Base-by-base conservation (phyloP, 2,888 invertebrate genomes). In the Furcula furcula region DNA sequence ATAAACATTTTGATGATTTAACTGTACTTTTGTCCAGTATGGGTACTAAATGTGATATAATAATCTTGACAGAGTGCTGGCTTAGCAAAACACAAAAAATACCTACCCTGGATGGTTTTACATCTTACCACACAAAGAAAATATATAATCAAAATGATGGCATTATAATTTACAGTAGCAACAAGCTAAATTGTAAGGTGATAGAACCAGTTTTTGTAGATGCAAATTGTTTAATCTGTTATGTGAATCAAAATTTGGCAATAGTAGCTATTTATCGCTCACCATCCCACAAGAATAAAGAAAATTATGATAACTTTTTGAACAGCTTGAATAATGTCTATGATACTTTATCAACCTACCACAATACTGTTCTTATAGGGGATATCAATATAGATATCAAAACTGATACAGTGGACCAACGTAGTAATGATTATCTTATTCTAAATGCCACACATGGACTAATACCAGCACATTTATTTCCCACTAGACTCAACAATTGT, bases 81-180 rank as follows among this genome's bases (percentile, higher is more conserved):
- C 26, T 26, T 7, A 1, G 2, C 1, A 26, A 26, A 14, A n/a
- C 14, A 4, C 1, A 2, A 2, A 13, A 2, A 7, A 7, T 26
- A 2, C 26, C 26, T 7, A 5, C 7, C 6, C 7, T 26, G 14
- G 26, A 26, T 7, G 26, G 26, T 2, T 23, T 10, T 13, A 3
- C 4, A 5, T 13, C 13, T 13, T n/a, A 12, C 6, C 13, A 13
- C 7, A 13, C 13, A 5, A 12, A 13, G 13, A 11, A 12, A 2
- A 39, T 29, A 5, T 25, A 3, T 3, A 39, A 34, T 4, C 28
- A 36, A 7, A 36, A 36, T 2, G 27, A 31, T 2, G 36, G 36
- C 3, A 13, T 32, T 1, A 7, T 26, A 0, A 26, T 32, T 2
- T 32, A 32, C 5, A 9, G 13, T 1, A 16, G 11, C n/a, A 0